phyloP scores from a whole-genome alignment of 1,140 invertebrate genomes.

The Atta colombica region DNA sequence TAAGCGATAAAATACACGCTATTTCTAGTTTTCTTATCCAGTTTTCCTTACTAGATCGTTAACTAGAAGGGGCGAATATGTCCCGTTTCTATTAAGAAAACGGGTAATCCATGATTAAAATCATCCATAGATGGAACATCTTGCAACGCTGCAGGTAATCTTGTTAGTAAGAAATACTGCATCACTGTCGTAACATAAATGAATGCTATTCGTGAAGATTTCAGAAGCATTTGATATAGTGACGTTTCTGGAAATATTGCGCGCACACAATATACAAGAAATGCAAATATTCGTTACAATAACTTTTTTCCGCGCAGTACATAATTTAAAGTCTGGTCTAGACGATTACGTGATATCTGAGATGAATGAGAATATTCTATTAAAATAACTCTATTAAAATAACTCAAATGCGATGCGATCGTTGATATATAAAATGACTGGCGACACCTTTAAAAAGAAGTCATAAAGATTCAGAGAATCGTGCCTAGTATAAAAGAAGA shows the following conservation, averaged over 20 bases:
- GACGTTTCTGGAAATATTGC: not conserved
- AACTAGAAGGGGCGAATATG: not conserved
- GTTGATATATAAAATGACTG: constrained; percentile 40
- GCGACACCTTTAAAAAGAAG: not conserved
- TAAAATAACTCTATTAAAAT: not conserved
- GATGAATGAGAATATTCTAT: not conserved
- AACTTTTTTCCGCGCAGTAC: not conserved
- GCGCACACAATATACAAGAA: not conserved
- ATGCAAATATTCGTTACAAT: not conserved
- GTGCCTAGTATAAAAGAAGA: constrained; percentile 1
- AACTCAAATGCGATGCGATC: not conserved
- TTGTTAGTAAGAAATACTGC: constrained; percentile 3
- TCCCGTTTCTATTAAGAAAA: constrained; percentile 13
- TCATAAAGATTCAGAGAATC: constrained; percentile 25
- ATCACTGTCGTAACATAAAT: constrained; percentile 6
- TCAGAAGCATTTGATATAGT: not conserved
- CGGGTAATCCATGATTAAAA: constrained; percentile 32
- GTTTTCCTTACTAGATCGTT: not conserved
- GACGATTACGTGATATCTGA: not conserved
- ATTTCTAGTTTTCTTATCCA: constrained; percentile 24
- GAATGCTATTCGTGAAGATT: not conserved
- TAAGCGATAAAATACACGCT: constrained; percentile 15
- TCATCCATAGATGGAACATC: not conserved
- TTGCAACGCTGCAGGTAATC: not conserved
- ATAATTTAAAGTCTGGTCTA: not conserved